Conservation (phyloP, 1,140 invertebrate species). For the Nixonia krombeini region DNA sequence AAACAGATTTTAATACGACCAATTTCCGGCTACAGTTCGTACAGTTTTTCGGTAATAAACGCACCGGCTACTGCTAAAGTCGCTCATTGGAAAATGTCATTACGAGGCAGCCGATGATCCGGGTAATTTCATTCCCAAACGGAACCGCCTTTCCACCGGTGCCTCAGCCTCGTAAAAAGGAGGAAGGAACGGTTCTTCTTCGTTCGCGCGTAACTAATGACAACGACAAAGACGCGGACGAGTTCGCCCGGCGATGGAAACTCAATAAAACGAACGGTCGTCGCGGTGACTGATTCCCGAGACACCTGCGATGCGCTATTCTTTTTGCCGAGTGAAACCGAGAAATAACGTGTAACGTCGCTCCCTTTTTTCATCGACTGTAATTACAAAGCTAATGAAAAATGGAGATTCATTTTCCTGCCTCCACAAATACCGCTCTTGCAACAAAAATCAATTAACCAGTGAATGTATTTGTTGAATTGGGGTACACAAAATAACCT, state of each 20-base stretch:
- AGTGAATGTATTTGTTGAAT: no score
- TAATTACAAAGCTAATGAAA: no score
- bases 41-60: no score
- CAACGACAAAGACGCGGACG: constrained; percentile 41
- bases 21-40: no score
- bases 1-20: no score
- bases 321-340: constrained; percentile 30
- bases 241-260: constrained; percentile 34
- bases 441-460: no score
- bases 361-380: no score
- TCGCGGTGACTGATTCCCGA: constrained; percentile 45
- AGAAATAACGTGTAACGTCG: constrained; percentile 19
- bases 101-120: constrained; percentile 54
- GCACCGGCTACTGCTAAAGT: no score
- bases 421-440: no score
- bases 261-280: constrained; percentile 46
- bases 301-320: constrained; percentile 33
- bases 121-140: constrained; percentile 54
- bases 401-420: no score
- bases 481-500: no score
- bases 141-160: constrained; percentile 27
- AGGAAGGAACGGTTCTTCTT: constrained; percentile 37
- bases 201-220: constrained; percentile 64
- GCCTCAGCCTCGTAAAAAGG: constrained; percentile 12
- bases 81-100: constrained; percentile 63